Percentiles rank a stretch among this genome's conserved stretches.
Evolutionary conservation across 2,797 vertebrate genomes (phyloP).

Genomic region (Clamator glandarius): DNA sequence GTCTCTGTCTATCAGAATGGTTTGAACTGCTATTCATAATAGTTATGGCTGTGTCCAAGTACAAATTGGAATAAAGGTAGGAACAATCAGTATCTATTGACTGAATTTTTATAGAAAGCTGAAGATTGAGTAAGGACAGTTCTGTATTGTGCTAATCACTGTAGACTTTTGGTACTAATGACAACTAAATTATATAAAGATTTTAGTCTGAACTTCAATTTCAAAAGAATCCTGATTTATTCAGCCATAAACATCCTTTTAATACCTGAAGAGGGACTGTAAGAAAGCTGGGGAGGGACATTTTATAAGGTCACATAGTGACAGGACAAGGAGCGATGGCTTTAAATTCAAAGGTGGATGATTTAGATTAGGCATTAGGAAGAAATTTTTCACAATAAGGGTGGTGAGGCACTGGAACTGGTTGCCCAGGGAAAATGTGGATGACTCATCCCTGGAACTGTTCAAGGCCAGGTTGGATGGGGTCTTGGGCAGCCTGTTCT

Average conservation of each 20-base stretch:
- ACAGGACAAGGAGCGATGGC: too few species aligned
- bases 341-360: too few species aligned
- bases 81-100: background rate
- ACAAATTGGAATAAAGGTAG: background rate
- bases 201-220: background rate
- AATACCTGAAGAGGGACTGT: too few species aligned
- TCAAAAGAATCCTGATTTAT: background rate
- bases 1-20: background rate
- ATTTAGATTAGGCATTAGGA: too few species aligned
- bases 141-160: background rate
- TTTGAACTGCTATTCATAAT: background rate
- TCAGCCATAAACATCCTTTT: background rate
- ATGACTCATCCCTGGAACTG: too few species aligned
- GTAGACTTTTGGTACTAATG: background rate
- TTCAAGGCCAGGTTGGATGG: too few species aligned
- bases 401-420: too few species aligned
- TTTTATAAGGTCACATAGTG: too few species aligned
- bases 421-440: too few species aligned
- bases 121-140: background rate
- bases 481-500: too few species aligned
- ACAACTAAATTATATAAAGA: background rate
- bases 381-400: too few species aligned
- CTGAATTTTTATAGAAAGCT: background rate
- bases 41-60: background rate
- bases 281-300: too few species aligned